Percentiles rank a stretch among this genome's conserved stretches.
Conservation (phyloP, 2,113 vertebrate genomes). For the Acrocephalus kingi region DNA sequence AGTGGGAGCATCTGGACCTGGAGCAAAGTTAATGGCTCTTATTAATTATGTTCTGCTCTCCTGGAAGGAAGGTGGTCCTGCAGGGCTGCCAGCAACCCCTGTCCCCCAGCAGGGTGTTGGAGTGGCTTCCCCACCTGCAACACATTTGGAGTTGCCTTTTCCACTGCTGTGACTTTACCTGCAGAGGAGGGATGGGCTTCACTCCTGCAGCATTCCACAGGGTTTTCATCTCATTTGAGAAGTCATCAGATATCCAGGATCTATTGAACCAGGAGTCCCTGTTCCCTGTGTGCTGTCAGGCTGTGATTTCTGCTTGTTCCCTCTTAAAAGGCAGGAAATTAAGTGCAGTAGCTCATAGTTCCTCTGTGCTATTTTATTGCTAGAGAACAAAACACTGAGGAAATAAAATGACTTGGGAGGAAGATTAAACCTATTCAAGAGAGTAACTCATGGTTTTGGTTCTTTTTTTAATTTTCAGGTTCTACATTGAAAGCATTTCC, state of each 20-base stretch:
- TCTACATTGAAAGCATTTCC: slow-evolving; percentile 96
- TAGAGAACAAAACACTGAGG: not conserved
- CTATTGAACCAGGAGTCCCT: not conserved
- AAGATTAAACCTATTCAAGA: not conserved
- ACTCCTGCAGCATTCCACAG: rapidly evolving
- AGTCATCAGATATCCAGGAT: not conserved
- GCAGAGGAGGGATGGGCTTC: not conserved
- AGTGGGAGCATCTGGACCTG: not conserved
- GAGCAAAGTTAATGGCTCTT: not conserved
- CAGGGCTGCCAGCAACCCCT: not conserved
- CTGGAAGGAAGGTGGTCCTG: not conserved
- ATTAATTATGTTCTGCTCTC: not conserved
- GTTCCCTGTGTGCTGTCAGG: not conserved
- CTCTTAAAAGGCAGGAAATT: slow-evolving; percentile 13
- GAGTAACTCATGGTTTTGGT: not conserved
- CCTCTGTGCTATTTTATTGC: not conserved
- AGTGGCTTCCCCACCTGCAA: not conserved
- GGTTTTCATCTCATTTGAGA: not conserved
- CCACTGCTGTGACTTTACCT: not conserved
- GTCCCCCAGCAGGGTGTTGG: not conserved
- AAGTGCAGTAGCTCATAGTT: slow-evolving; percentile 3
- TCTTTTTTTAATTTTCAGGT: slow-evolving; percentile 75
- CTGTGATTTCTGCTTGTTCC: not conserved
- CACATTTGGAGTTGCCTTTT: not conserved
- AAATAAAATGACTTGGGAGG: slow-evolving; percentile 1